phyloP scores from a whole-genome alignment of 1,140 invertebrate genomes.

The Brachionus asplanchnoidis region DNA sequence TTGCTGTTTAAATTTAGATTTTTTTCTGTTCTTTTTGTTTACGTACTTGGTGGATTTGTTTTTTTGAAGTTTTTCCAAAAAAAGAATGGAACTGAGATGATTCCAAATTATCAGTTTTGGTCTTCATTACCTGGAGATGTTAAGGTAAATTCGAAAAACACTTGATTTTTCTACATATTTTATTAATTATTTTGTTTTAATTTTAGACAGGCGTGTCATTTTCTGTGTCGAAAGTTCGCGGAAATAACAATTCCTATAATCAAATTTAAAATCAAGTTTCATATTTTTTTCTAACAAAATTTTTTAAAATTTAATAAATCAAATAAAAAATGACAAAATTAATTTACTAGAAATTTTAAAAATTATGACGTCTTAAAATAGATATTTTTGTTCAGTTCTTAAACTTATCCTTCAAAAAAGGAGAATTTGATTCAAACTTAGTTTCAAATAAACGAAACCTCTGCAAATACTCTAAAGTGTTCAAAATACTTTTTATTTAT shows the following conservation, averaged over 20 bases:
- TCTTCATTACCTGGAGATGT: neutral
- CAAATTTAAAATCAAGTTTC: neutral
- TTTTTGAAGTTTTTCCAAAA: constrained; percentile 12
- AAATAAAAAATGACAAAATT: too few species aligned
- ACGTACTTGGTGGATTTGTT: neutral
- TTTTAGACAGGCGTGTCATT: neutral
- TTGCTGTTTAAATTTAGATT: neutral
- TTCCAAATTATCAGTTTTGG: constrained; percentile 7
- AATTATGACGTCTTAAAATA: too few species aligned
- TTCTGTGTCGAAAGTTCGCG: neutral
- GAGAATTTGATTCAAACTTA: too few species aligned
- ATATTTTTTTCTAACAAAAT: neutral
- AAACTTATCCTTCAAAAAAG: too few species aligned
- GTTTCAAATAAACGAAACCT: too few species aligned
- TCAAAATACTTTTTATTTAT: too few species aligned
- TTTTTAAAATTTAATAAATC: too few species aligned
- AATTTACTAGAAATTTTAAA: too few species aligned
- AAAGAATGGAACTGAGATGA: neutral
- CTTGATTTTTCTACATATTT: neutral
- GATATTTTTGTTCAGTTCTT: too few species aligned
- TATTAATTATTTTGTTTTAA: neutral
- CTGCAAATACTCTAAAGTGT: too few species aligned
- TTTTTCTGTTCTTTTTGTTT: neutral
- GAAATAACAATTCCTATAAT: neutral
- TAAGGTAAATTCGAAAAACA: neutral